These are phyloP conservation scores for Mirounga angustirostris DNA, from an alignment of 2,113 vertebrate genomes.

Conservation along the genomic window DNA sequence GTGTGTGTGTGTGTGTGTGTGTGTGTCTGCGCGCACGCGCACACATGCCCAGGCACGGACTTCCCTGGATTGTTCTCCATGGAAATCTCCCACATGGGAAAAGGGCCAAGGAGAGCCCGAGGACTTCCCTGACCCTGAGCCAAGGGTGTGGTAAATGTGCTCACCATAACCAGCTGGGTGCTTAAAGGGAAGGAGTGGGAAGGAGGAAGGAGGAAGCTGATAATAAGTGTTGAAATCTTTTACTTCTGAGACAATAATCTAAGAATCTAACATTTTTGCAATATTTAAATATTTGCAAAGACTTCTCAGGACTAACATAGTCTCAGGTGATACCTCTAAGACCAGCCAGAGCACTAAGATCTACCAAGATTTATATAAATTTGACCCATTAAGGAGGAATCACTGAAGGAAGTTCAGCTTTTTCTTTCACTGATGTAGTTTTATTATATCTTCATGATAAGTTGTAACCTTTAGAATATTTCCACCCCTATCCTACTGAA, in stretches of 20 bases:
- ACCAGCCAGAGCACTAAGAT: background rate
- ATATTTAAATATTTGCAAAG: background rate
- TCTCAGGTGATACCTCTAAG: slow-evolving; percentile 20
- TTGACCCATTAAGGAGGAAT: slow-evolving; percentile 37
- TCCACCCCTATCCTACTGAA: background rate
- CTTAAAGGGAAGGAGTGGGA: background rate
- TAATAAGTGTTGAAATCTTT: background rate
- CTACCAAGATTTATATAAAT: background rate
- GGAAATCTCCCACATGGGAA: slow-evolving; percentile 76
- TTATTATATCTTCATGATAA: background rate
- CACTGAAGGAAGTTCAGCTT: background rate
- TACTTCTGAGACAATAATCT: slow-evolving; percentile 26
- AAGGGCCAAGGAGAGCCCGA: slow-evolving; percentile 77
- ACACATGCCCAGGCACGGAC: background rate
- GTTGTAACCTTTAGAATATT: background rate
- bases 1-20: background rate
- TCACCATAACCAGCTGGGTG: slow-evolving; percentile 12
- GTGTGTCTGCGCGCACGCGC: background rate
- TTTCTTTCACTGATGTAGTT: background rate
- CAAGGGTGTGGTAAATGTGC: slow-evolving; percentile 58
- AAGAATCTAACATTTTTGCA: background rate
- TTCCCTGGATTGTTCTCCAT: slow-evolving; percentile 80
- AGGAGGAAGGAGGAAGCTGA: background rate
- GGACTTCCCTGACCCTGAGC: slow-evolving; percentile 79
- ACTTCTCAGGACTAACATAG: background rate